Evolutionary conservation across 2,113 vertebrate species (phyloP).

Genomic region (Larimichthys crocea): DNA sequence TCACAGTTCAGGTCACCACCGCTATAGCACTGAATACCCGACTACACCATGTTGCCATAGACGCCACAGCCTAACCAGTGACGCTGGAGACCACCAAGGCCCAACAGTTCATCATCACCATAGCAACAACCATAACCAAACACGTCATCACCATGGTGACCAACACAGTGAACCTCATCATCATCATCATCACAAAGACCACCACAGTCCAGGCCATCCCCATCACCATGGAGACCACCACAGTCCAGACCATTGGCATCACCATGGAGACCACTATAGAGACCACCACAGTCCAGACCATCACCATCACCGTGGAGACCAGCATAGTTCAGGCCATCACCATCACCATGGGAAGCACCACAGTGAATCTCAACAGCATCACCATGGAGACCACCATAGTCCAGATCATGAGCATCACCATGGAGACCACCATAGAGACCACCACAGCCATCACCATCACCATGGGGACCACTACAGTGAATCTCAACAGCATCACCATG

Average conservation of each 20-base stretch:
- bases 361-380: not conserved
- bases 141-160: conserved; percentile 4
- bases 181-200: conserved; percentile 18
- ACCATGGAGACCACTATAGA: not conserved
- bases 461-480: conserved; percentile 13
- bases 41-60: conserved; percentile 18
- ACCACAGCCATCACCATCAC: conserved; percentile 7
- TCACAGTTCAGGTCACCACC: not conserved
- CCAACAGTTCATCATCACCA: not conserved
- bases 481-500: not conserved
- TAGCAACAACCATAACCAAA: not conserved
- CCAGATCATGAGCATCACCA: not conserved
- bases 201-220: not conserved
- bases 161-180: not conserved
- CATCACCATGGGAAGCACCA: conserved; percentile 27
- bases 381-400: conserved; percentile 27
- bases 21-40: conserved; percentile 2
- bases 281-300: not conserved
- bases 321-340: not conserved
- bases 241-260: not conserved
- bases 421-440: conserved; percentile 3
- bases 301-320: conserved; percentile 18
- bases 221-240: conserved; percentile 30
- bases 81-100: conserved; percentile 11
- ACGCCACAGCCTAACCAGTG: conserved; percentile 1